Conservation (phyloP, 1,140 invertebrate species). For the Papilio polyxenes region DNA sequence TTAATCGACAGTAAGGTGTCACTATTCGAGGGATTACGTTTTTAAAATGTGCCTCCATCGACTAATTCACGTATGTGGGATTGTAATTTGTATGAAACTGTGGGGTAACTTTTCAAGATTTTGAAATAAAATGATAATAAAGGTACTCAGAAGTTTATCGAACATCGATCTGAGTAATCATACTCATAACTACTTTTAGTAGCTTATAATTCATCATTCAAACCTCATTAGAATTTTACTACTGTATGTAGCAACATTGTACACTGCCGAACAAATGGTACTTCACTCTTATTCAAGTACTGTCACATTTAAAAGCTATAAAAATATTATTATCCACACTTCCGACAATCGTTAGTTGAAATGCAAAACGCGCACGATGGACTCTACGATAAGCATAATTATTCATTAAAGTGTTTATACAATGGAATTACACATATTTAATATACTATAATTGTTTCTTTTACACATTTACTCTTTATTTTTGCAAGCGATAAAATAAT, state of each 20-base stretch:
- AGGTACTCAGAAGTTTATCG: too few species aligned
- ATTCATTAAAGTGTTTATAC: not conserved
- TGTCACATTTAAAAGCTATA: constrained; percentile 26
- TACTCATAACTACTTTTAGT: not conserved
- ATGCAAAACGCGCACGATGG: not conserved
- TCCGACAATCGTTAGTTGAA: not conserved
- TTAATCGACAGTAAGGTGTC: too few species aligned
- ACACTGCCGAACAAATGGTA: not conserved
- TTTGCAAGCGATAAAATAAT: not conserved
- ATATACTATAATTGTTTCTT: constrained; percentile 1
- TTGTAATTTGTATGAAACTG: too few species aligned
- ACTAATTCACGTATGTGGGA: too few species aligned
- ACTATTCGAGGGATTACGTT: too few species aligned
- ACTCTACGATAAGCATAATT: constrained; percentile 8
- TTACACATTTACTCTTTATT: not conserved
- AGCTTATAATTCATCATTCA: not conserved
- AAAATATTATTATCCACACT: not conserved
- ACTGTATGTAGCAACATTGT: not conserved
- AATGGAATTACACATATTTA: not conserved
- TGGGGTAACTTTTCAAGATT: too few species aligned
- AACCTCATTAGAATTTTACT: constrained; percentile 11
- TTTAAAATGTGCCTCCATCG: too few species aligned
- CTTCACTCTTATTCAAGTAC: not conserved
- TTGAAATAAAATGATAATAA: too few species aligned
- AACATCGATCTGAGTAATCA: not conserved